Conservation (phyloP, 2,888 invertebrate species). For the Pristionchus maxplancki region DNA sequence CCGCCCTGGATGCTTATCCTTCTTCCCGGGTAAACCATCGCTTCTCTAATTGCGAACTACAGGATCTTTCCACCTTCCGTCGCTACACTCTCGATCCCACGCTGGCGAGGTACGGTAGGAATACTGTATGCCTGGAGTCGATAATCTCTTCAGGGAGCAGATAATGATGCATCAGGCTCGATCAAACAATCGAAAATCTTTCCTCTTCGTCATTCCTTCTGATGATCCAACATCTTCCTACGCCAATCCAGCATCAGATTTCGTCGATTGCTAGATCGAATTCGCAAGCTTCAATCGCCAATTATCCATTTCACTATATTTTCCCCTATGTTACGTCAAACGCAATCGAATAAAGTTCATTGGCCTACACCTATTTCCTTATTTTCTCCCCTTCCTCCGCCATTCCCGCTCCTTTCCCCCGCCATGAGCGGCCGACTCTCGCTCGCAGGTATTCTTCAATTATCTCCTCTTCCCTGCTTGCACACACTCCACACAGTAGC, state of each 20-base stretch:
- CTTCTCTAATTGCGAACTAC: background rate
- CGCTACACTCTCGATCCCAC: slow-evolving; percentile 23
- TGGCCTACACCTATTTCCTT: background rate
- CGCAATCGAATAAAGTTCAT: background rate
- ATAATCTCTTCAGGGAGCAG: slow-evolving; percentile 12
- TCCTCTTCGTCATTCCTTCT: background rate
- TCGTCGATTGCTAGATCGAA: background rate
- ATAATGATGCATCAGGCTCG: slow-evolving; percentile 8
- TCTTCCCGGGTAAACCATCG: background rate
- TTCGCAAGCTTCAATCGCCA: background rate
- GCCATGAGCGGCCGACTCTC: slow-evolving; percentile 24
- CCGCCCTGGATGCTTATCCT: background rate
- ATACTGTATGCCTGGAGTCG: background rate
- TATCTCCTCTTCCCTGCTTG: background rate
- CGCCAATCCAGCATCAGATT: background rate
- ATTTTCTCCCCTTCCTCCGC: background rate
- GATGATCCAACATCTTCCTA: background rate
- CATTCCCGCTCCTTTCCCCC: background rate
- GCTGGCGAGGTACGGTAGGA: slow-evolving; percentile 13
- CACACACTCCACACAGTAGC: no score
- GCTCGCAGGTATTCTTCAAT: slow-evolving; percentile 17
- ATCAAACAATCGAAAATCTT: background rate
- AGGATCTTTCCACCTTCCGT: background rate
- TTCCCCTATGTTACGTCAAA: background rate
- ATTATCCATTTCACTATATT: background rate